Conservation (phyloP, 2,888 invertebrate genomes). For the Argyra leucocephala region DNA sequence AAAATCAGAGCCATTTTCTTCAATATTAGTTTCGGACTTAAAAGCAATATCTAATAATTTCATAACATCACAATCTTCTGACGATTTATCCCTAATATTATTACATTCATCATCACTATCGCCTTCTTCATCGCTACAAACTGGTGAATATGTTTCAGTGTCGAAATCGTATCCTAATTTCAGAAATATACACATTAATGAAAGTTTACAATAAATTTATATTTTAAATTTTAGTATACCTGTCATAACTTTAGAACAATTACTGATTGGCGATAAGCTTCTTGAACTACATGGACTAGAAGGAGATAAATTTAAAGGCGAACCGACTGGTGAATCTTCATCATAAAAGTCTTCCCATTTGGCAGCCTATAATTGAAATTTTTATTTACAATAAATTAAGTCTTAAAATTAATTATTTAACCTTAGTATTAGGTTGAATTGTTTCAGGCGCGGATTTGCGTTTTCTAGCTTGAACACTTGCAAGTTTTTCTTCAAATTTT, state of each 20-base stretch:
- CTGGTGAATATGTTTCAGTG: constrained; percentile 41
- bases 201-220: not conserved
- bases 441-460: constrained; percentile 27
- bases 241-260: constrained; percentile 26
- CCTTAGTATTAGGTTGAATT: constrained; percentile 11
- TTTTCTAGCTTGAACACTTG: constrained; percentile 28
- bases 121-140: constrained; percentile 41
- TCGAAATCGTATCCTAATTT: constrained; percentile 24
- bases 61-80: constrained; percentile 34
- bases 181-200: not conserved
- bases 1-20: constrained; percentile 37
- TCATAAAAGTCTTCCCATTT: constrained; percentile 35
- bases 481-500: constrained; percentile 35
- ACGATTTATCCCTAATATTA: constrained; percentile 12
- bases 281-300: constrained; percentile 41
- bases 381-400: not conserved
- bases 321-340: constrained; percentile 39
- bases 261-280: constrained; percentile 37
- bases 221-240: constrained; percentile 23
- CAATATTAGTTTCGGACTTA: constrained; percentile 31
- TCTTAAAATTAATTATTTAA: not conserved
- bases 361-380: constrained; percentile 15
- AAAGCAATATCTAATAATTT: constrained; percentile 36
- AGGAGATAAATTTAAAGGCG: constrained; percentile 34
- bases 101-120: constrained; percentile 28